Conservation (phyloP, 2,888 invertebrate species). For the Cactoblastis cactorum region DNA sequence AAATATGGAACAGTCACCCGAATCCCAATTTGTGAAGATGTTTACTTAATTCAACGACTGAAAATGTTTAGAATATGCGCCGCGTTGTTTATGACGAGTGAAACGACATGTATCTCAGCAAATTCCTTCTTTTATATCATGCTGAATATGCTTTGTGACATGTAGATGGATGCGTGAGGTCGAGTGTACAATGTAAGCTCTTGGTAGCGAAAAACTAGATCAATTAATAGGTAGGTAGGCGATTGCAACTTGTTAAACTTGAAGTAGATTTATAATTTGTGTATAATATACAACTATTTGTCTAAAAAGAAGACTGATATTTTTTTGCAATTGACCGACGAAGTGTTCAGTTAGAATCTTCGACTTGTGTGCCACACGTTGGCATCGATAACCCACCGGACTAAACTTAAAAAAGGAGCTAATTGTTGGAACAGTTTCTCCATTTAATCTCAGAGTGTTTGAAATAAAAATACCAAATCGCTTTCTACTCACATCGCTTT, state of each 20-base stretch:
- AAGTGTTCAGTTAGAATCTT: constrained; percentile 26
- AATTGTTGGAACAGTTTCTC: constrained; percentile 41
- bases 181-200: constrained; percentile 14
- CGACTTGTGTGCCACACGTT: constrained; percentile 36
- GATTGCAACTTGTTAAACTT: constrained; percentile 28
- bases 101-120: no score
- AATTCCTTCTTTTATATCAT: no score
- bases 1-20: no score
- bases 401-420: constrained; percentile 29
- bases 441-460: constrained; percentile 25
- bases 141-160: no score
- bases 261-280: constrained; percentile 20
- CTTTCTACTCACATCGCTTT: constrained; percentile 17
- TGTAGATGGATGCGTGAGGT: constrained; percentile 25
- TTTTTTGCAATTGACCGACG: constrained; percentile 29
- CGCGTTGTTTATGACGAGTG: no score
- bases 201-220: constrained; percentile 36
- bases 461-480: constrained; percentile 44
- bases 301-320: constrained; percentile 46
- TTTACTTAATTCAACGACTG: no score
- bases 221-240: constrained; percentile 29
- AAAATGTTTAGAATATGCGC: no score
- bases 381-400: constrained; percentile 30
- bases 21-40: no score
- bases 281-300: constrained; percentile 34